Percentiles rank a stretch among this genome's conserved stretches.
Conservation (phyloP, 2,888 invertebrate genomes). For the Andrena fulva region DNA sequence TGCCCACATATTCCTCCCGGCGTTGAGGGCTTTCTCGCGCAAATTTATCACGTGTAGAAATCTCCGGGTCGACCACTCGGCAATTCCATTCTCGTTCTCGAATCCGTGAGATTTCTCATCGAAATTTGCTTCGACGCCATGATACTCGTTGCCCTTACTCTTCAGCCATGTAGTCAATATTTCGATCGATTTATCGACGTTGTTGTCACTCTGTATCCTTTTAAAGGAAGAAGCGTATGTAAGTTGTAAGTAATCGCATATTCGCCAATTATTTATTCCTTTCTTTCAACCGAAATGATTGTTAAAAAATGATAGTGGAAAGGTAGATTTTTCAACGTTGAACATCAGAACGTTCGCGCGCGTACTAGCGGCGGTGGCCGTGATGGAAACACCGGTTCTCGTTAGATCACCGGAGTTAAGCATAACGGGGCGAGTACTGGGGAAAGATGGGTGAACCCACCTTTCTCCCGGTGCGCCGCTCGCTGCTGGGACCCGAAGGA, state of each 20-base stretch:
- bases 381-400: no score
- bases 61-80: constrained; percentile 91
- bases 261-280: no score
- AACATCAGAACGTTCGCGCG: background rate
- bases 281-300: no score
- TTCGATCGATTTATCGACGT: constrained; percentile 91
- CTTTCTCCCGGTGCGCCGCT: no score
- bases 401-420: no score
- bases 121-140: constrained; percentile 88
- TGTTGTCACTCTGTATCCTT: constrained; percentile 96
- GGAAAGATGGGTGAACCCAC: no score
- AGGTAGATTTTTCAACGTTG: background rate
- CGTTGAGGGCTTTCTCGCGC: constrained; percentile 90
- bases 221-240: constrained; percentile 62
- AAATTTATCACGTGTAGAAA: constrained; percentile 92
- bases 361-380: no score
- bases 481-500: no score
- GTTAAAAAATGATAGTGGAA: no score
- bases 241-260: background rate
- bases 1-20: constrained; percentile 93
- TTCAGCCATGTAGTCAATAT: constrained; percentile 91
- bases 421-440: no score
- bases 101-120: constrained; percentile 84
- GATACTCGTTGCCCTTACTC: constrained; percentile 88
- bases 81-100: constrained; percentile 88